These are phyloP conservation scores for Xestia xanthographa DNA, from an alignment of 2,888 invertebrate species.

Conservation along the genomic window DNA sequence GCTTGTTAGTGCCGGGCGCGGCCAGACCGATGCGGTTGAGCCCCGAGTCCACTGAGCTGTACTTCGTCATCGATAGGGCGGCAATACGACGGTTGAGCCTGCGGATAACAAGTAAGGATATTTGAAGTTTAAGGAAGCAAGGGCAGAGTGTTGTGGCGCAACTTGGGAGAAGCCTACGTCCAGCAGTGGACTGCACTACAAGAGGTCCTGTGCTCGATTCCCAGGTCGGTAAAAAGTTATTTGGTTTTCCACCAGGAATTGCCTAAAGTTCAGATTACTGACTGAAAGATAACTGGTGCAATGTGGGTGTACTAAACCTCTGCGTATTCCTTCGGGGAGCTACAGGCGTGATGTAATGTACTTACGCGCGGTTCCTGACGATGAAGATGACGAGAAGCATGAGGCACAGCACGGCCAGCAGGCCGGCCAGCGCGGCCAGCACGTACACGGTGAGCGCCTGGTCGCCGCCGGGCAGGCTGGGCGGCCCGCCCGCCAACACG, in stretches of 20 bases:
- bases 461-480: conserved; percentile 71
- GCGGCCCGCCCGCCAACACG: conserved; percentile 82
- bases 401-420: conserved; percentile 86
- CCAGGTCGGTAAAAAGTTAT: neutral
- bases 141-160: neutral
- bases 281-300: neutral
- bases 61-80: conserved; percentile 91
- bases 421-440: conserved; percentile 89
- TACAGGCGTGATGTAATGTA: conserved; percentile 35
- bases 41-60: conserved; percentile 92
- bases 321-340: neutral
- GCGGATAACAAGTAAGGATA: conserved; percentile 16
- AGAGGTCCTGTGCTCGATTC: neutral
- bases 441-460: conserved; percentile 86
- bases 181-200: neutral
- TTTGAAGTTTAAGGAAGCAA: neutral
- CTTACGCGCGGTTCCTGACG: conserved; percentile 90
- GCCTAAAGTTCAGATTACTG: neutral
- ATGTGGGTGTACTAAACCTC: neutral
- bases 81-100: conserved; percentile 91
- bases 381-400: conserved; percentile 89
- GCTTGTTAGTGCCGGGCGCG: conserved; percentile 93
- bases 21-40: conserved; percentile 89
- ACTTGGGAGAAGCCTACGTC: neutral
- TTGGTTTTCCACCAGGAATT: neutral